Conservation (phyloP, 1,140 invertebrate species). For the Metaphire vulgaris region DNA sequence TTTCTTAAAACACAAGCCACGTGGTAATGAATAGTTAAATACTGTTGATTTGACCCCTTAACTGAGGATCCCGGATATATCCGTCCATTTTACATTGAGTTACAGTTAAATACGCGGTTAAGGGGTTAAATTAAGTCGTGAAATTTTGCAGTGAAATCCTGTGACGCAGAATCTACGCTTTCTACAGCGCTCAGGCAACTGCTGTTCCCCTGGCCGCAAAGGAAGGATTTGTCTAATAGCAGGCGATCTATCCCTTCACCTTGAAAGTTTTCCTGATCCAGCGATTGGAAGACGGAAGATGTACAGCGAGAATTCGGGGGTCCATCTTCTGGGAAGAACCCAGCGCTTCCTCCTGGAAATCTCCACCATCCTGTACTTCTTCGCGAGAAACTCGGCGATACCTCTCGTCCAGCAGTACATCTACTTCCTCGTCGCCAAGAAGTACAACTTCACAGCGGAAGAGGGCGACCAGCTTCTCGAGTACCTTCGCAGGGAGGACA, state of each 20-base stretch:
- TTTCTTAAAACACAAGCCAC: too few relatives aligned
- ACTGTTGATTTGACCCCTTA: too few relatives aligned
- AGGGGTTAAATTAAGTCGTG: too few relatives aligned
- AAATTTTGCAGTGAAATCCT: too few relatives aligned
- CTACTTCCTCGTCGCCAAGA: constrained; percentile 26
- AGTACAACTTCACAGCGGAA: constrained; percentile 24
- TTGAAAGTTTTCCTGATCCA: background rate
- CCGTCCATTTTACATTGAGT: too few relatives aligned
- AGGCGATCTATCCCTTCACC: background rate
- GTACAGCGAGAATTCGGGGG: background rate
- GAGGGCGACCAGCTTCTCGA: background rate
- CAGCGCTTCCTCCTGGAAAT: constrained; percentile 29
- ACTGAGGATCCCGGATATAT: too few relatives aligned
- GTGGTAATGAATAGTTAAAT: too few relatives aligned
- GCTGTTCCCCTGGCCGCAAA: too few relatives aligned
- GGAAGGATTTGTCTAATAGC: too few relatives aligned
- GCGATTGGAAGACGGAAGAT: background rate
- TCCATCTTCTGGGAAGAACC: constrained; percentile 2
- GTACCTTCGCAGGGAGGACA: background rate
- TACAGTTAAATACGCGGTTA: too few relatives aligned
- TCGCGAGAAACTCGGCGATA: constrained; percentile 29
- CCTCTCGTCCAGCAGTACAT: constrained; percentile 28
- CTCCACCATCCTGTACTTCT: constrained; percentile 28
- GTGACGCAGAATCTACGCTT: too few relatives aligned
- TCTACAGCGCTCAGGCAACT: too few relatives aligned